Conservation (phyloP, 2,113 vertebrate genomes). For the Muscicapa adusta region DNA sequence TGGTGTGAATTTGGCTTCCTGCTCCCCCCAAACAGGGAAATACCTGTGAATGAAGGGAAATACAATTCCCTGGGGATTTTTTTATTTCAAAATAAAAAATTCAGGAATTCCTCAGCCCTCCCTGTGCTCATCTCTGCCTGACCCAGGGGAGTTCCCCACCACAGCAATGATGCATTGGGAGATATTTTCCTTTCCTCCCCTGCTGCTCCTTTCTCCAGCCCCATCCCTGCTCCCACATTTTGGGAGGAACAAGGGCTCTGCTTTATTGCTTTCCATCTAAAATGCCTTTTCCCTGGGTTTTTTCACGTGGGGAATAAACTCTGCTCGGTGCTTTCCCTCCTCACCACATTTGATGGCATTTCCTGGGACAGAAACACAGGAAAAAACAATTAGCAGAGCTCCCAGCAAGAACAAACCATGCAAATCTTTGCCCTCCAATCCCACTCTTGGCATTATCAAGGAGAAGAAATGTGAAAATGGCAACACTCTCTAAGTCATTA, state of each 20-base stretch:
- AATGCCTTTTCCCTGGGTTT: neutral
- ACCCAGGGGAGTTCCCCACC: neutral
- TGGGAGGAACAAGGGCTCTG: neutral
- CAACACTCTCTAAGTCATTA: neutral
- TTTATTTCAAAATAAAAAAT: no score
- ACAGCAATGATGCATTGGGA: fast-evolving
- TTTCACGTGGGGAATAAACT: neutral
- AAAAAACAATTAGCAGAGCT: neutral
- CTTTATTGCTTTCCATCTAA: neutral
- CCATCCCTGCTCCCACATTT: neutral
- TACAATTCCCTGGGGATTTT: fast-evolving
- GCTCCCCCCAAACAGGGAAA: neutral
- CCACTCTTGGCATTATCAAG: neutral
- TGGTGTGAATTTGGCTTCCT: neutral
- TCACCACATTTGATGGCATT: neutral
- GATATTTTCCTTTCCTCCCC: neutral
- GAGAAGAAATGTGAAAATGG: neutral
- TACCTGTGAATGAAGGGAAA: neutral
- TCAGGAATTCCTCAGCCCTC: neutral
- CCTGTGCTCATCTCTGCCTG: neutral
- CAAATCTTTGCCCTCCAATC: neutral
- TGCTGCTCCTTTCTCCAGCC: neutral
- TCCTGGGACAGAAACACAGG: neutral
- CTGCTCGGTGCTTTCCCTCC: neutral
- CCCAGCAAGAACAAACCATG: neutral